phyloP scores from a whole-genome alignment of 2,888 invertebrate species.

The Patella depressa region DNA sequence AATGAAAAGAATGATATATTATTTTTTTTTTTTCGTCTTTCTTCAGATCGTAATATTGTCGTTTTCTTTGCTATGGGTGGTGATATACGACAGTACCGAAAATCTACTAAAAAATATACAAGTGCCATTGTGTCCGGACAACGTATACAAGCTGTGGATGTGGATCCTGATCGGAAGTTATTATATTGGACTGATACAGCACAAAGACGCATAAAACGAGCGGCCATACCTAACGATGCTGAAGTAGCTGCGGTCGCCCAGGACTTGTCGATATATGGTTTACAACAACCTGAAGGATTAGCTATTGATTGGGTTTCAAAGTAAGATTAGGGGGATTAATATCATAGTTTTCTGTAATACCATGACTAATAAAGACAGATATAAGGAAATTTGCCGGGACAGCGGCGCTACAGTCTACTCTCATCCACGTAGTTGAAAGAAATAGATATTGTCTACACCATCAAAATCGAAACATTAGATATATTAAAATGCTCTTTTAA shows the following conservation, averaged over 20 bases:
- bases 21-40: neutral
- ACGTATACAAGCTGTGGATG: slow-evolving; percentile 91
- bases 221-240: slow-evolving; percentile 83
- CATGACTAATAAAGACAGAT: no score
- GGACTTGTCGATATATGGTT: slow-evolving; percentile 82
- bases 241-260: slow-evolving; percentile 78
- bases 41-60: slow-evolving; percentile 33
- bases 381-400: no score
- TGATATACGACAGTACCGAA: slow-evolving; percentile 77
- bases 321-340: slow-evolving; percentile 53
- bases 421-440: no score
- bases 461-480: no score
- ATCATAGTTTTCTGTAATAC: neutral
- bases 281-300: slow-evolving; percentile 81
- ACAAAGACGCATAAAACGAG: slow-evolving; percentile 90
- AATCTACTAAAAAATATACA: slow-evolving; percentile 62
- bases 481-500: no score
- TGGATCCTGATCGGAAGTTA: slow-evolving; percentile 78
- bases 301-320: slow-evolving; percentile 94
- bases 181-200: slow-evolving; percentile 97
- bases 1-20: neutral
- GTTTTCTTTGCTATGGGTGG: slow-evolving; percentile 84
- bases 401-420: no score
- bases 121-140: slow-evolving; percentile 88
- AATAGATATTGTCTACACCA: no score